phyloP scores from a whole-genome alignment of 2,113 vertebrate genomes.

The Elachura formosa region DNA sequence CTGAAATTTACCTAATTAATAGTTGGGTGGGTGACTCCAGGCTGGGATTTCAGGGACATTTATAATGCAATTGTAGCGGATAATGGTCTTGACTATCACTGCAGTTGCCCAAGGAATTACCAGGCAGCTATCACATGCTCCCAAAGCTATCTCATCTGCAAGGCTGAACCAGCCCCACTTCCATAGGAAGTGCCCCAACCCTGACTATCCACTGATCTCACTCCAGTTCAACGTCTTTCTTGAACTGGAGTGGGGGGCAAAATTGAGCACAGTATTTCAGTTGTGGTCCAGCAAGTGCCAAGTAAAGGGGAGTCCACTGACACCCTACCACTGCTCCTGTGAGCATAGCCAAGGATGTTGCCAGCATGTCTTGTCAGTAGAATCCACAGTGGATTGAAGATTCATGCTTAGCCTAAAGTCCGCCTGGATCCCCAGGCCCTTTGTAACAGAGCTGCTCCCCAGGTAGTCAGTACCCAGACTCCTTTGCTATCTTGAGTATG shows the following conservation, averaged over 20 bases:
- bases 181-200: background rate
- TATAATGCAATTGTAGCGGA: background rate
- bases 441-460: background rate
- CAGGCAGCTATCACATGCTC: background rate
- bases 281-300: background rate
- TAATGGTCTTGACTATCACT: background rate
- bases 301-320: background rate
- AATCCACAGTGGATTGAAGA: accelerated
- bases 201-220: background rate
- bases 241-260: accelerated
- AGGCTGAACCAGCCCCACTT: background rate
- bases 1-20: background rate
- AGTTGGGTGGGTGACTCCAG: background rate
- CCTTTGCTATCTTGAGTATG: background rate
- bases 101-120: background rate
- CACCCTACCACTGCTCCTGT: background rate
- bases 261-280: background rate
- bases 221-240: background rate
- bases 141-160: background rate
- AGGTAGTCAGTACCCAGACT: background rate
- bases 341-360: background rate
- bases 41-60: background rate
- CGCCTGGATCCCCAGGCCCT: background rate
- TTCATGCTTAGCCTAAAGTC: background rate
- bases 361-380: background rate